phyloP scores from a whole-genome alignment of 2,888 invertebrate species.

The Diadegma fenestrale region DNA sequence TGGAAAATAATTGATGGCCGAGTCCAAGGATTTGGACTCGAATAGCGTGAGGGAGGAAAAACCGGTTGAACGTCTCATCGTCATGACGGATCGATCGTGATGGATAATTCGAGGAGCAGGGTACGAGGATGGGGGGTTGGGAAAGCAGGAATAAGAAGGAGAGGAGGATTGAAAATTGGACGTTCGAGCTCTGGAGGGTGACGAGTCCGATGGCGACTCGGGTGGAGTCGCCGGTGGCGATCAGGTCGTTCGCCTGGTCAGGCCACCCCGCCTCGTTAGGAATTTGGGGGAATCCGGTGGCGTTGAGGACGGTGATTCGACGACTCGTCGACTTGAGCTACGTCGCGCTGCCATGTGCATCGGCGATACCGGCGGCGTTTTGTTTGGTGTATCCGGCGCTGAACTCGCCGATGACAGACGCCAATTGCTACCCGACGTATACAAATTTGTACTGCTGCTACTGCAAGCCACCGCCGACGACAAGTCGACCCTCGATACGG shows the following conservation, averaged over 20 bases:
- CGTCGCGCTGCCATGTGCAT: constrained; percentile 87
- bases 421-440: constrained; percentile 65
- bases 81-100: not conserved
- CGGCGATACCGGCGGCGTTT: constrained; percentile 92
- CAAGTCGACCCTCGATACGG: constrained; percentile 90
- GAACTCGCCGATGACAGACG: constrained; percentile 87
- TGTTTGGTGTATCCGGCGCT: constrained; percentile 90
- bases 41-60: constrained; percentile 47
- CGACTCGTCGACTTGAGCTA: constrained; percentile 68
- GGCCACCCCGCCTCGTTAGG: constrained; percentile 55
- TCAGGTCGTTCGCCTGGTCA: constrained; percentile 69
- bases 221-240: constrained; percentile 64
- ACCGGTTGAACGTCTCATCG: constrained; percentile 39
- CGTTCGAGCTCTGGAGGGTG: constrained; percentile 18
- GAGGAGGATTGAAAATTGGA: constrained; percentile 50
- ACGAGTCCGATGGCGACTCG: constrained; percentile 75
- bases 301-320: constrained; percentile 62
- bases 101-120: not conserved
- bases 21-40: constrained; percentile 44
- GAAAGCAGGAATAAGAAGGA: not conserved
- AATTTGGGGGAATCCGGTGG: constrained; percentile 74
- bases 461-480: constrained; percentile 87
- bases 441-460: constrained; percentile 87
- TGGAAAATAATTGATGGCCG: constrained; percentile 45
- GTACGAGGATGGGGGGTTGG: not conserved